A percentile compares a stretch with the other conserved stretches of the same genome.
Evolutionary conservation across 2,797 vertebrate genomes (phyloP).

Genomic region (Toxotes lorentzi): DNA sequence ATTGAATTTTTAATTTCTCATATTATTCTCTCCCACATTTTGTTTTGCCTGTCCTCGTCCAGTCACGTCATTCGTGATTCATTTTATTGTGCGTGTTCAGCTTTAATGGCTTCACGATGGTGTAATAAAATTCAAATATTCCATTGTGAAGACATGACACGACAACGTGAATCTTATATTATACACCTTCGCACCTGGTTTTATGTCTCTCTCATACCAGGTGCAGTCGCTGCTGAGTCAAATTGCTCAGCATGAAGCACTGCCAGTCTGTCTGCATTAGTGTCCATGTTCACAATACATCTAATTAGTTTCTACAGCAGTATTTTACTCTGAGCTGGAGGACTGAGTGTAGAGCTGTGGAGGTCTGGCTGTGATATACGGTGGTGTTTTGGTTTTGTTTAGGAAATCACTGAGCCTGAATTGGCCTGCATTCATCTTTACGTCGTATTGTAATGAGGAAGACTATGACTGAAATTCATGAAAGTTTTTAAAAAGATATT

Average conservation of each 20-base stretch:
- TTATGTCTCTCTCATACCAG: conserved; percentile 66
- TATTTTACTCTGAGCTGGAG: conserved; percentile 60
- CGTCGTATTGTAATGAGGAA: conserved; percentile 25
- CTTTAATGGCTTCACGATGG: conserved; percentile 57
- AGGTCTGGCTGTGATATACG: conserved; percentile 70
- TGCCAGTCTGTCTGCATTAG: conserved; percentile 56
- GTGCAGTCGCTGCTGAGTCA: conserved; percentile 61
- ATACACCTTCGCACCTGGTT: conserved; percentile 52
- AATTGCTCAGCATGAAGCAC: conserved; percentile 68
- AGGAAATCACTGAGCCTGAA: conserved; percentile 44
- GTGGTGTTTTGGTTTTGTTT: conserved; percentile 45
- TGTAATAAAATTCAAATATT: conserved; percentile 68
- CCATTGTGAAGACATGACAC: conserved; percentile 14
- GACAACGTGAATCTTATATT: conserved; percentile 48
- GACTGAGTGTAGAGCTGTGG: conserved; percentile 50
- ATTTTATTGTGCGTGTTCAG: conserved; percentile 62
- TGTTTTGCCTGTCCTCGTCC: conserved; percentile 52
- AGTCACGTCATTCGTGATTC: conserved; percentile 68
- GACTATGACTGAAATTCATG: conserved; percentile 15
- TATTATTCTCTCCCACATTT: conserved; percentile 68
- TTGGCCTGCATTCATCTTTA: conserved; percentile 29
- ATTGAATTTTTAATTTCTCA: conserved; percentile 80
- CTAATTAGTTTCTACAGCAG: conserved; percentile 72
- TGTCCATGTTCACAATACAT: conserved; percentile 67
- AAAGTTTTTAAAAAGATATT: conserved; percentile 18